Base-by-base conservation (phyloP, 1,140 invertebrate genomes). In the Papilio helenus region DNA sequence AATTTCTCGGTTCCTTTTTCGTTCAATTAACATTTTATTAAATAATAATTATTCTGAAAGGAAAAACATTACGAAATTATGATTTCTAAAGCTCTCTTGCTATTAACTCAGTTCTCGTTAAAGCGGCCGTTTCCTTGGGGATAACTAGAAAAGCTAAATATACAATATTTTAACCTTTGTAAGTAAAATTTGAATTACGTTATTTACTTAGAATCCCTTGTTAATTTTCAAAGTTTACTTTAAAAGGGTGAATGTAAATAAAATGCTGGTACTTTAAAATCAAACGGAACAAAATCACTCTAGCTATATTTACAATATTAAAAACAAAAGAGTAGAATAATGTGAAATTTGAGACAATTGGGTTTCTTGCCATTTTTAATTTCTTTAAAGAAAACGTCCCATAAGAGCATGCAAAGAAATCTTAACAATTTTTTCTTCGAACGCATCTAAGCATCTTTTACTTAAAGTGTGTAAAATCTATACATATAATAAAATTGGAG, bases 151-250 rank as follows among this genome's bases (percentile, higher is more conserved):
- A 34, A 4, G 61, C 26, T 34, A 68, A 68, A 68, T 29, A 68
- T 68, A 14, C 61, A 68, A 65, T 65, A 65, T 65, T 65, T 65
- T 34, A 68, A 68, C 61, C 61, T 68, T 68, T 68, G 61, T 68
- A 68, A 29, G 26, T 10, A 23, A 61, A 16, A 68, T 68, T 68
- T 68, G 61, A 68, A 68, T 68, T 68, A 68, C 5, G 10, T 34
- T 61, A 12, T 61, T 68, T 26, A 29, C 26, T 68, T 29, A 34
- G 61, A 68, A 29, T 18, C 26, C 61, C 14, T 16, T 16, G 23
- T 12, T 29, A 65, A 68, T 68, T 68, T 68, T 18, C 29, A 16
- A 29, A 68, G 61, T 68, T 34, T 68, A 34, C 1, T 68, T 68
- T 34, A 16, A 29, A 68, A 34, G 61, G 61, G 23, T 68, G 16